phyloP scores from a whole-genome alignment of 1,140 invertebrate genomes.

The Thaumatotibia leucotreta region DNA sequence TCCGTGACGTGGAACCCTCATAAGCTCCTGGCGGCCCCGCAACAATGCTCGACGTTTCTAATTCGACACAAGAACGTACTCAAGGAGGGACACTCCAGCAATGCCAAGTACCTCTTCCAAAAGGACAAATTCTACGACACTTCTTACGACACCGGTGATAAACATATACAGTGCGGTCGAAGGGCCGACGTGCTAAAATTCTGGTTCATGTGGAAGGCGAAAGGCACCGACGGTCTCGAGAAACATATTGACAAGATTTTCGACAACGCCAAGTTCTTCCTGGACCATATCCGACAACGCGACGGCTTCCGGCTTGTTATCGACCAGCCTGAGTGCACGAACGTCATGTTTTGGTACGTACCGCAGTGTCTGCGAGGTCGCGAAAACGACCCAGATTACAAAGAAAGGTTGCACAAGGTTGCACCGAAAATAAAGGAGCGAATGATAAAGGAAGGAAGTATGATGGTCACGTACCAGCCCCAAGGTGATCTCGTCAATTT shows the following conservation, averaged over 20 bases:
- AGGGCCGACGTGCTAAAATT: conserved; percentile 96
- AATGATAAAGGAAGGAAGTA: conserved; percentile 96
- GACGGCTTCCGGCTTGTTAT: conserved; percentile 86
- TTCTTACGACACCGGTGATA: conserved; percentile 94
- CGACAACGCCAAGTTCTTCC: conserved; percentile 84
- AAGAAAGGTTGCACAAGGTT: conserved; percentile 85
- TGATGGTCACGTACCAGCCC: conserved; percentile 97
- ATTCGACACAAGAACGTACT: conserved; percentile 83
- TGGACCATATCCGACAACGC: conserved; percentile 80
- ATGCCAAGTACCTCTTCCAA: conserved; percentile 95
- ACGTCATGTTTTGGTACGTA: conserved; percentile 97
- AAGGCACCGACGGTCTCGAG: conserved; percentile 89
- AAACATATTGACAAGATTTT: conserved; percentile 89
- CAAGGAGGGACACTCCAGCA: conserved; percentile 80
- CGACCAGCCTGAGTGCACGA: conserved; percentile 92
- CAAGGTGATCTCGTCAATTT: conserved; percentile 89
- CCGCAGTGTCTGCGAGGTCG: conserved; percentile 84
- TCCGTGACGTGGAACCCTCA: conserved; percentile 97
- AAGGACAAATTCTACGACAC: conserved; percentile 98
- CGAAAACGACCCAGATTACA: conserved; percentile 79
- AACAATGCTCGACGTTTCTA: conserved; percentile 93
- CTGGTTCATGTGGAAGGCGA: conserved; percentile 99
- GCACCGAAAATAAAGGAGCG: conserved; percentile 94
- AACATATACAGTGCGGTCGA: conserved; percentile 94
- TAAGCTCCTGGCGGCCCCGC: conserved; percentile 91